Evolutionary conservation across 2,113 vertebrate species (phyloP), one percentile per base, ranked within the genome.

Genomic region (Pogona vitticeps): DNA sequence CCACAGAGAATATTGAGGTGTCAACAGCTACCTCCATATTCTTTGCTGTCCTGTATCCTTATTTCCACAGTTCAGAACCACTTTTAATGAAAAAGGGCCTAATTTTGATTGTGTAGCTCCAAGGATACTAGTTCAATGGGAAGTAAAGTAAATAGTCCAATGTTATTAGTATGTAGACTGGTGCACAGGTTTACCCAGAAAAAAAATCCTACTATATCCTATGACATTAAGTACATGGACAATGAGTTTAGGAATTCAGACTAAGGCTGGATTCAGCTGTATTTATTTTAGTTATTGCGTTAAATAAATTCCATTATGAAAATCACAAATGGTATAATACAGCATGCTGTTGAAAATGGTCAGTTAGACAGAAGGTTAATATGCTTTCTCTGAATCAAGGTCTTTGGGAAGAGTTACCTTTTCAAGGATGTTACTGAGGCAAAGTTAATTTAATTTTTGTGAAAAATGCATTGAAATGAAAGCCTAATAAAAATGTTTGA

Each of bases 381-480:
- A 28, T 56, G 15, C 65, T 23, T 88, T 80, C 72, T 80, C 80
- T 83, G 1, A 82, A 42, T 65, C 82, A 52, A 13, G 59, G 67
- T 90, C 82, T 86, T 72, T 61, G 88, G 26, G 65, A 73, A 2
- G 71, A 79, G 79, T 42, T 89, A 71, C 85, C 86, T 93, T 91
- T 91, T 73, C 59, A 46, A 21, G 31, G 31, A 89, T 80, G 72
- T 92, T 92, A 61, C 84, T 89, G 87, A 86, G 92, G 28, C 82
- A 33, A 85, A 86, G 75, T 26, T 88, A 92, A 93, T 91, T 88
- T 80, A 90, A 91, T 40, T 68, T 68, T 2, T 2, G 12, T 31
- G 80, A 81, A 86, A 92, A 91, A 91, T 84, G 56, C 76, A 91
- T 80, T 91, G 87, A 94, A 95, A 94, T 88, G 31, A 94, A 92